Evolutionary conservation across 2,888 invertebrate genomes (phyloP), one percentile per base, ranked within the genome.

Genomic region (Orchesellides sinensis): DNA sequence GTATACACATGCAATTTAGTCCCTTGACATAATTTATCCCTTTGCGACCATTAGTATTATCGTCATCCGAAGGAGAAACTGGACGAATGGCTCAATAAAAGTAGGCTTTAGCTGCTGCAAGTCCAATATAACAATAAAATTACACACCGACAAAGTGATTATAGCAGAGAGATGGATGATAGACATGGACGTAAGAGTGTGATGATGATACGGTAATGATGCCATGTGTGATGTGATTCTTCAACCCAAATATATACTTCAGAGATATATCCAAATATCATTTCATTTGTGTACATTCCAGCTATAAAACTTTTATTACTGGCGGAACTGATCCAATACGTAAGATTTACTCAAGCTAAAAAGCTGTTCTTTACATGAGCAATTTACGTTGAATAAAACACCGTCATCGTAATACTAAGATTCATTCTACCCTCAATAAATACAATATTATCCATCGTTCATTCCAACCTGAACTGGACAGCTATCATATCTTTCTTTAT

Each of bases 341-440:
- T 14, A n/a, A 40, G 10, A 21, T 19, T 52, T 52, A 21, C n/a
- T n/a, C n/a, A n/a, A n/a, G n/a, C n/a, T 52, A 21, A 52, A 70
- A 56, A 14, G n/a, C 10, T 70, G 35, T 52, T 52, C 8, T 40
- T 75, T 66, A 75, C 65, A 66, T 66, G 75, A 75, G 65, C 75
- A 75, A 75, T 66, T 75, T 40, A 65, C 65, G 32, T 10, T 32
- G 32, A 10, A 6, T 32, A 6, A 10, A n/a, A 14, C 40, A 10
- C n/a, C n/a, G 40, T 40, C 45, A 40, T 59, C 32, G 29, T 52
- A 40, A 56, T 70, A 45, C n/a, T 56, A 54, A 40, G 4, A 52
- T 32, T 0, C 2, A 23, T 3, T 10, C 19, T n/a, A n/a, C n/a
- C n/a, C n/a, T n/a, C n/a, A n/a, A n/a, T n/a, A n/a, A n/a, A n/a